Evolutionary conservation across 2,113 vertebrate species (phyloP), one percentile per base, ranked within the genome.

Genomic region (Phyllostomus discolor): DNA sequence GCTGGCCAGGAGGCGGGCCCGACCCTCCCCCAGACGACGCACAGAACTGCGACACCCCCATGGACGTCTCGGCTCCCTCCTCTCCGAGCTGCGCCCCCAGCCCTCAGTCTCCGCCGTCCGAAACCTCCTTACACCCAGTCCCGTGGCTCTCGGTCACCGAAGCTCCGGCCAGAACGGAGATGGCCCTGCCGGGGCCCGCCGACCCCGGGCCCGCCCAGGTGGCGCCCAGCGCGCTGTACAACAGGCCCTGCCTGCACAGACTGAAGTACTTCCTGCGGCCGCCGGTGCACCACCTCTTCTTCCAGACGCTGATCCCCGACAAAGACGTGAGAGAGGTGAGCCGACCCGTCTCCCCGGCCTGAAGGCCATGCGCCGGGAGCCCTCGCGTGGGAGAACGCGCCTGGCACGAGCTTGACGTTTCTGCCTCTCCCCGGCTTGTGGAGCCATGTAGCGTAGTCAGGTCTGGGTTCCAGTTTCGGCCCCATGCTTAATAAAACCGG

Each of bases 201-300:
- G 87, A 7, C 12, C 15, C 72, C 0, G 8, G 12, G n/a, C 57
- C 81, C 62, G 33, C 50, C 88, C 95, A 79, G 62, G 62, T 80
- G 33, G 75, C 83, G 2, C 59, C 54, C 82, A 72, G 54, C 7
- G 35, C 0, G 0, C n/a, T 93, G 11, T 64, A 66, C 94, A 97
- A 35, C 92, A 98, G 97, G 67, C 95, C 95, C 8, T 98, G 98
- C 94, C 94, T 99, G 28, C 98, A 98, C 57, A 98, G 98, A 88
- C 94, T 99, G 86, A 97, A 91, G 52, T 98, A 97, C 94, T 99
- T 98, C 92, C 95, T 97, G 35, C 98, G 98, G 0, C 98, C 93
- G 0, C 98, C 98, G 1, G 97, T 98, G 46, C 98, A 98, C 62
- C 98, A 99, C 54, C 97, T 98, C 24, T 98, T 98, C 89, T 91